A percentile compares a stretch with the other conserved stretches of the same genome.
Evolutionary conservation across 2,888 invertebrate genomes (phyloP).

Genomic region (Phortica okadai): DNA sequence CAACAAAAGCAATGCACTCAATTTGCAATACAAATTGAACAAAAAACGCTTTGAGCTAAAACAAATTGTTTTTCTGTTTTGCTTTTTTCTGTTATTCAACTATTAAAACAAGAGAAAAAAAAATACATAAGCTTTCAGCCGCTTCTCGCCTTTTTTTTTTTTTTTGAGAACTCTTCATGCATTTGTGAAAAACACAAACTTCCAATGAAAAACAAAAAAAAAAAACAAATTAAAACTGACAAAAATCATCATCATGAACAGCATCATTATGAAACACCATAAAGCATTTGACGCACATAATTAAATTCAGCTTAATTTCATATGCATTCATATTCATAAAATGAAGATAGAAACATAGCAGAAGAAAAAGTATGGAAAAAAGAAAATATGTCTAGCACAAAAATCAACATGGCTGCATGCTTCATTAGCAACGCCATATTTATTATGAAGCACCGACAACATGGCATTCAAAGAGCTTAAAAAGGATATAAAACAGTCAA

Average conservation of each 20-base stretch:
- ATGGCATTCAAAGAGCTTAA: background rate
- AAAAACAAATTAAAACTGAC: background rate
- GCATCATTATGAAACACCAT: background rate
- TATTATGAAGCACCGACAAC: slow-evolving; percentile 50
- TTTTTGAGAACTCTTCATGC: no score
- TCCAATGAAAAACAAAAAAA: no score
- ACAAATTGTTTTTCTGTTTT: no score
- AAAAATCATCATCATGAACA: background rate
- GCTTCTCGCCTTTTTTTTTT: no score
- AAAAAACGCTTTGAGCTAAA: no score
- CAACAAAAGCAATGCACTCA: background rate
- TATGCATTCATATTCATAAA: slow-evolving; percentile 14
- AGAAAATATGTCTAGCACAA: background rate
- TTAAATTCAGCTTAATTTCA: slow-evolving; percentile 27
- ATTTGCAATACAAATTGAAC: no score
- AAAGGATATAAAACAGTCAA: background rate
- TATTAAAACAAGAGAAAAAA: background rate
- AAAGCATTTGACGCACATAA: slow-evolving; percentile 17
- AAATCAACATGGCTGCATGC: slow-evolving; percentile 51
- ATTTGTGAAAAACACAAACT: no score
- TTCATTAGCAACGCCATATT: slow-evolving; percentile 71
- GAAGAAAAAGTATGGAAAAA: background rate
- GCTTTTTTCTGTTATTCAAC: no score
- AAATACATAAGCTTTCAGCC: no score
- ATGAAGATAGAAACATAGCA: background rate